Conservation (phyloP, 2,113 vertebrate species). For the Calidris pygmaea region DNA sequence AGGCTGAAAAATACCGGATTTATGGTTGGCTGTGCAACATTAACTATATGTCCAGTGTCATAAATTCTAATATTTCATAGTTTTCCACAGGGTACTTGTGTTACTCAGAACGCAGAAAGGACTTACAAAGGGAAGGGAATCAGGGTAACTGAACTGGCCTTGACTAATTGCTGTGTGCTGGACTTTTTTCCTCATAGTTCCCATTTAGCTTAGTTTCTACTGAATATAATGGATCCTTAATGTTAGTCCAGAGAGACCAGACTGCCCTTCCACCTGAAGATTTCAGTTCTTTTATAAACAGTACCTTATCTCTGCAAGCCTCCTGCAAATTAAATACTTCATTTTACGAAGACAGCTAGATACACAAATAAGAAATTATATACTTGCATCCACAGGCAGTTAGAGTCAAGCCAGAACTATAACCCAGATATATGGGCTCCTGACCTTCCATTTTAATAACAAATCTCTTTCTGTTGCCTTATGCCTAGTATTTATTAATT, state of each 20-base stretch:
- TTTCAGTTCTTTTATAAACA: background rate
- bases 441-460: background rate
- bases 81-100: background rate
- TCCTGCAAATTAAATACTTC: background rate
- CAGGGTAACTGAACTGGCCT: background rate
- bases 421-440: background rate
- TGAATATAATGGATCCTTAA: background rate
- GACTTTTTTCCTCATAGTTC: background rate
- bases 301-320: background rate
- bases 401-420: background rate
- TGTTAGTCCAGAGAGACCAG: background rate
- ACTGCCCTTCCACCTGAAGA: background rate
- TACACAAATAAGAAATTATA: background rate
- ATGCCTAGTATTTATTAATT: background rate
- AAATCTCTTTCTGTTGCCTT: background rate
- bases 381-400: background rate
- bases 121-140: background rate
- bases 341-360: background rate
- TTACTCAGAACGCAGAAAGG: background rate
- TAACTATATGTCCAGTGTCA: background rate
- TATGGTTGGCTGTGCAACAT: background rate
- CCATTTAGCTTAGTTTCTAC: background rate
- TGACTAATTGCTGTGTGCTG: background rate
- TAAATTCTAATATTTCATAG: background rate
- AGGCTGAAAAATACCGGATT: background rate